Percentiles rank a stretch among this genome's conserved stretches.
phyloP scores from a whole-genome alignment of 2,888 invertebrate species.

The Gymnoscelis rufifasciata region DNA sequence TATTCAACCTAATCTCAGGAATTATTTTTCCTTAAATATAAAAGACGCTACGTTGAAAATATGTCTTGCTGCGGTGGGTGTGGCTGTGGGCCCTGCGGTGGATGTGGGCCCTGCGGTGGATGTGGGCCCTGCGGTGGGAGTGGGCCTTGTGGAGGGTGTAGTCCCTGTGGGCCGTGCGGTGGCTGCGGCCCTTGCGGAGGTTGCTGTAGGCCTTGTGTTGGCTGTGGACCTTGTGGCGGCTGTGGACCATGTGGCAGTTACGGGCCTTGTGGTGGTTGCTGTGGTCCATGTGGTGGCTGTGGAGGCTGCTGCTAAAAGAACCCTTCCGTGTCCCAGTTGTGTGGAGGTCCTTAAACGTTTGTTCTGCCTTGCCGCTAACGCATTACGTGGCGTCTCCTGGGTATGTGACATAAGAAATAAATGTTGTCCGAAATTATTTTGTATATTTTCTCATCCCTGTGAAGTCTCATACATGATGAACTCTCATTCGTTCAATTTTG shows the following conservation, averaged over 20 bases:
- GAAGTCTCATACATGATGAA: too few species aligned
- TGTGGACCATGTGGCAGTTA: neutral
- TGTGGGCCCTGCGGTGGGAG: neutral
- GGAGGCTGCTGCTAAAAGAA: too few species aligned
- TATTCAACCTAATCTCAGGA: too few species aligned
- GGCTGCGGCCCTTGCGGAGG: neutral
- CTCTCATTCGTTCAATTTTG: too few species aligned
- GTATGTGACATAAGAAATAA: neutral
- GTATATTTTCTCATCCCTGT: neutral
- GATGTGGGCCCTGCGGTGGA: neutral
- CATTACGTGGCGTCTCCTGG: neutral
- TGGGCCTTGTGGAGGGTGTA: neutral
- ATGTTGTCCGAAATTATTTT: conserved; percentile 1
- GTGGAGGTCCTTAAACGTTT: too few species aligned
- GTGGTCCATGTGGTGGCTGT: neutral
- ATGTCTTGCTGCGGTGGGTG: neutral
- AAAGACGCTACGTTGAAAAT: too few species aligned
- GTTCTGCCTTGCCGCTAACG: neutral
- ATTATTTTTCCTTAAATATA: too few species aligned
- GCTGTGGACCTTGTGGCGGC: neutral
- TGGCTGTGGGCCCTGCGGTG: neutral
- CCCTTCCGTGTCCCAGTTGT: too few species aligned
- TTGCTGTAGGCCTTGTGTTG: neutral
- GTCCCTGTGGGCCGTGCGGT: neutral
- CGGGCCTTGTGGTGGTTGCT: neutral